A percentile compares a stretch with the other conserved stretches of the same genome.
Evolutionary conservation across 2,113 vertebrate species (phyloP).

Genomic region (Neolamprologus brichardi): DNA sequence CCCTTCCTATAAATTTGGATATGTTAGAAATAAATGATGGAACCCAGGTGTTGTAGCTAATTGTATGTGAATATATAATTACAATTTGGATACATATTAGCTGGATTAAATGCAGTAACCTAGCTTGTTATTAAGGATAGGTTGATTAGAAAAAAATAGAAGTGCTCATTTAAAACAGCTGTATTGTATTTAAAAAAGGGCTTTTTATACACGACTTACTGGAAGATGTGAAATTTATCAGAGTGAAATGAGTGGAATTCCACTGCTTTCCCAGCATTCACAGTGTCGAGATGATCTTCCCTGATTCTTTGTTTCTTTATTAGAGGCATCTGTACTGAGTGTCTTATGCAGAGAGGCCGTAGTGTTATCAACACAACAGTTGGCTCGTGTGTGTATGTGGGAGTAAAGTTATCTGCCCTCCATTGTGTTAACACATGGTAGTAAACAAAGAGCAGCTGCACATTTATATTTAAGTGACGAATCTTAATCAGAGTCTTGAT

Average conservation of each 20-base stretch:
- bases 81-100: neutral
- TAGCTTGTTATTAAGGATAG: neutral
- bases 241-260: neutral
- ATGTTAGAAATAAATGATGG: neutral
- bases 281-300: neutral
- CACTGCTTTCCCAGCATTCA: neutral
- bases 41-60: neutral
- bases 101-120: neutral
- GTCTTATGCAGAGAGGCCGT: neutral
- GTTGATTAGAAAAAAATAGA: neutral
- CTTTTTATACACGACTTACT: neutral
- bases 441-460: neutral
- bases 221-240: neutral
- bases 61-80: neutral
- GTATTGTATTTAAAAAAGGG: neutral
- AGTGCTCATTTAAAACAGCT: neutral
- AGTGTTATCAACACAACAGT: neutral
- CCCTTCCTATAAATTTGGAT: neutral
- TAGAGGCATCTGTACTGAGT: neutral
- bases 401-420: neutral
- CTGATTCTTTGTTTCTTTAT: neutral
- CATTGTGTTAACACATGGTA: neutral
- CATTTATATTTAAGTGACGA: constrained; percentile 5
- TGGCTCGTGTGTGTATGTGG: neutral
- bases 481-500: neutral